A percentile compares a stretch with the other conserved stretches of the same genome.
phyloP scores from a whole-genome alignment of 2,113 vertebrate genomes.

The Pomatostomus ruficeps region DNA sequence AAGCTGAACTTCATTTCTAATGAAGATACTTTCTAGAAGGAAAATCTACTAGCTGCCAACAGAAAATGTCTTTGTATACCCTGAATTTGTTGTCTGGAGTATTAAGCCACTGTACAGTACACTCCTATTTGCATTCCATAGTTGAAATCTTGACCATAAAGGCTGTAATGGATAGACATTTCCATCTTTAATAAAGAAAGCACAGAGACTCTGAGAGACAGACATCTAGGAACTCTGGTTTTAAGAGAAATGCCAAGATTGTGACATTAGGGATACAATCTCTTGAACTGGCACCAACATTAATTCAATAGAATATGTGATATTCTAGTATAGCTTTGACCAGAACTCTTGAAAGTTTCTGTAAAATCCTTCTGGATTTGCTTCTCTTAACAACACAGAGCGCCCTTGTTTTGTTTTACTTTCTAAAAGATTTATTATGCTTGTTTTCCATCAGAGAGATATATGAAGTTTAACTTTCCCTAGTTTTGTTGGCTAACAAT shows the following conservation, averaged over 20 bases:
- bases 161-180: not conserved
- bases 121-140: not conserved
- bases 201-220: not conserved
- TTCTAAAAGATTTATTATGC: slow-evolving; percentile 39
- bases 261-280: not conserved
- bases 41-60: not conserved
- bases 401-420: slow-evolving; percentile 28
- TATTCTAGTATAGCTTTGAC: slow-evolving; percentile 12
- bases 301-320: not conserved
- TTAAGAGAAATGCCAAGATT: slow-evolving; percentile 15
- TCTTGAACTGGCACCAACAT: not conserved
- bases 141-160: not conserved
- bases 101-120: not conserved
- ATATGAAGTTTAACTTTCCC: slow-evolving; percentile 37
- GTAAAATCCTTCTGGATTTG: slow-evolving; percentile 18
- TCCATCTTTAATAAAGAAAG: not conserved
- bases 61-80: not conserved
- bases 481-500: slow-evolving; percentile 50
- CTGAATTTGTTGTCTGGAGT: not conserved
- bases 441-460: slow-evolving; percentile 49
- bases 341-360: not conserved
- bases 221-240: not conserved
- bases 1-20: not conserved
- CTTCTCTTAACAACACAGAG: slow-evolving; percentile 5
- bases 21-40: not conserved